Evolutionary conservation across 2,888 invertebrate species (phyloP).

Genomic region (Cenopis cana): DNA sequence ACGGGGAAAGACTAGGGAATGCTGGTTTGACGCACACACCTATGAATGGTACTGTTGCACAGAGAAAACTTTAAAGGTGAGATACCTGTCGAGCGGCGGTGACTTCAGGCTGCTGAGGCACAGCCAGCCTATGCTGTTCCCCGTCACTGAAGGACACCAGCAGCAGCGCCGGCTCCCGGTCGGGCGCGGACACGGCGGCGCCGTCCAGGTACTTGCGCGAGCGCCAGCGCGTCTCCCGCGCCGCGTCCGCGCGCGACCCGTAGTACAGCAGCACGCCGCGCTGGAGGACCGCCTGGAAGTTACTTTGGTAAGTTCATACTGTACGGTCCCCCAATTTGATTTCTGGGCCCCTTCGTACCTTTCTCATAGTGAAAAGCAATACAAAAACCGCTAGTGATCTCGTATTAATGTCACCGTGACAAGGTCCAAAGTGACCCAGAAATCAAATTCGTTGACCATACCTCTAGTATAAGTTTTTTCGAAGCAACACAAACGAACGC

Average conservation of each 20-base stretch:
- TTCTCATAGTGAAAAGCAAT: too few relatives aligned
- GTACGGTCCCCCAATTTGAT: too few relatives aligned
- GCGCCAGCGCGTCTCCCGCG: slow-evolving; percentile 82
- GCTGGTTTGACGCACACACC: too few relatives aligned
- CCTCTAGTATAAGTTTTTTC: too few relatives aligned
- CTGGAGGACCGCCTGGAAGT: slow-evolving; percentile 85
- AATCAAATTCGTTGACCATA: too few relatives aligned
- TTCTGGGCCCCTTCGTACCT: too few relatives aligned
- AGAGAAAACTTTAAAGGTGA: slow-evolving; percentile 46
- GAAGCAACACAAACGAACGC: too few relatives aligned
- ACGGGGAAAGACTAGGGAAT: too few relatives aligned
- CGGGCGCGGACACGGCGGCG: slow-evolving; percentile 77
- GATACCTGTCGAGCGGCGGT: slow-evolving; percentile 74
- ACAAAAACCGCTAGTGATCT: too few relatives aligned
- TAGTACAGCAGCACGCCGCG: slow-evolving; percentile 88
- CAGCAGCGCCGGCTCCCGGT: slow-evolving; percentile 76
- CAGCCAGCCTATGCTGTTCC: slow-evolving; percentile 83
- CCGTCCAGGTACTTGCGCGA: slow-evolving; percentile 88
- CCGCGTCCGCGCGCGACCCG: slow-evolving; percentile 86
- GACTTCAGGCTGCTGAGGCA: slow-evolving; percentile 60
- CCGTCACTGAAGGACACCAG: slow-evolving; percentile 84
- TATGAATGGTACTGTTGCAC: not conserved
- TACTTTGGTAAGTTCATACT: not conserved
- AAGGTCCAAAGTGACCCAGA: too few relatives aligned
- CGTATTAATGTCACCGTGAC: too few relatives aligned